A percentile compares a stretch with the other conserved stretches of the same genome.
Evolutionary conservation across 1,140 invertebrate species (phyloP).

Genomic region (Campodea augens): DNA sequence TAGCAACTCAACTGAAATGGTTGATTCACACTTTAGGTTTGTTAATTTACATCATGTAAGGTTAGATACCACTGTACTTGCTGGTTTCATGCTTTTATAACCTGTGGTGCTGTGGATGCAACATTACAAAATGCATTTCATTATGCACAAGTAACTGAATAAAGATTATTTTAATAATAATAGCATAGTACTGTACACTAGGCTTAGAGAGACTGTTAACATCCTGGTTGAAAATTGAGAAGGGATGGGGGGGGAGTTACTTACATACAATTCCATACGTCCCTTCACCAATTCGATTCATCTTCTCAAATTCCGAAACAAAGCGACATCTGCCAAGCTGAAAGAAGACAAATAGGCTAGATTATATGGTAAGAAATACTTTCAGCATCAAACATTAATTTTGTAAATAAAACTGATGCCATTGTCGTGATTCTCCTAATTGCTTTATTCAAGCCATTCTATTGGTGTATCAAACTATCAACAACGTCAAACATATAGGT

Average conservation of each 20-base stretch:
- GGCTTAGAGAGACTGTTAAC: too few relatives aligned
- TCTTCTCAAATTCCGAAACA: constrained; percentile 90
- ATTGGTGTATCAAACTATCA: constrained; percentile 5
- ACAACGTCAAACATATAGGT: neutral
- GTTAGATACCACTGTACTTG: too few relatives aligned
- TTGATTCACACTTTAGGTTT: too few relatives aligned
- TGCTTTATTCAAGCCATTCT: constrained; percentile 12
- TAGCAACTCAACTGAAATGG: too few relatives aligned
- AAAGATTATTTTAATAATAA: too few relatives aligned
- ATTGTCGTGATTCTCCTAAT: constrained; percentile 2
- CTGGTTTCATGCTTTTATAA: too few relatives aligned
- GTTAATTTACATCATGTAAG: too few relatives aligned
- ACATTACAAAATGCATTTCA: too few relatives aligned
- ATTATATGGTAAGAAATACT: constrained; percentile 16
- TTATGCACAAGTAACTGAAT: too few relatives aligned
- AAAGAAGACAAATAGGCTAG: constrained; percentile 21
- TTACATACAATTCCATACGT: constrained; percentile 95
- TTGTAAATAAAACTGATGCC: neutral
- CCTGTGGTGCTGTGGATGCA: too few relatives aligned
- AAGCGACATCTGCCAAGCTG: constrained; percentile 77
- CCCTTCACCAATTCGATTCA: constrained; percentile 91
- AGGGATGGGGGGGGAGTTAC: constrained; percentile 26
- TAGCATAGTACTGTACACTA: too few relatives aligned
- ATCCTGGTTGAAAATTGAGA: too few relatives aligned
- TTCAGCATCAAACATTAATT: neutral